Evolutionary conservation across 2,113 vertebrate genomes (phyloP), one percentile per base, ranked within the genome.

Genomic region (Mugil cephalus): DNA sequence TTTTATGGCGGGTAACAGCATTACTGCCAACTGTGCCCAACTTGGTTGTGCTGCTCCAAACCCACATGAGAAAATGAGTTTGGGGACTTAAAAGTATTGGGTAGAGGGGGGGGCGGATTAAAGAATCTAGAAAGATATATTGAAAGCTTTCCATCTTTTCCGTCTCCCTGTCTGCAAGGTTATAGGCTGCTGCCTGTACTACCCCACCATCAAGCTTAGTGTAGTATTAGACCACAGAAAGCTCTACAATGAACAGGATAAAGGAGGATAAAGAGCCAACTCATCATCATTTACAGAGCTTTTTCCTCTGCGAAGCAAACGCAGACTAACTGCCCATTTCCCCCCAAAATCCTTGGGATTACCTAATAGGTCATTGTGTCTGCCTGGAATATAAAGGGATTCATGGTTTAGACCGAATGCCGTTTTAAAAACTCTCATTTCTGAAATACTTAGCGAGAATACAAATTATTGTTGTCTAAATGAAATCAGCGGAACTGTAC

Each of bases 281-380:
- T 89, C 87, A 84, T 90, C 88, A 90, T 87, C 78, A 88, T 88
- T 91, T 88, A 87, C 80, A 69, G 80, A 86, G 87, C 83, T 60
- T 73, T 74, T 77, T 88, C 24, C 86, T 79, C 74, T 67, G 48
- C 10, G 43, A 74, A 75, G 64, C 88, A 87, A 86, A 76, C 87
- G 56, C 82, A 77, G 79, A 89, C 86, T 90, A 90, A 91, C 91
- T 87, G 85, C 74, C 86, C 88, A 88, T 90, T 91, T 90, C 85
- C 82, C n/a, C 52, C 78, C 72, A 61, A 87, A 92, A 92, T 88
- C 92, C 89, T 79, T 8, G 8, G 85, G 92, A 92, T 93, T 91
- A 93, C 88, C 85, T 87, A 88, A 93, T 90, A 92, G 91, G 91
- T 92, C 90, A 92, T 75, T 19, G 72, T 73, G 77, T 75, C 79